Evolutionary conservation across 2,888 invertebrate genomes (phyloP).

Genomic region (Acholoe squamosa): DNA sequence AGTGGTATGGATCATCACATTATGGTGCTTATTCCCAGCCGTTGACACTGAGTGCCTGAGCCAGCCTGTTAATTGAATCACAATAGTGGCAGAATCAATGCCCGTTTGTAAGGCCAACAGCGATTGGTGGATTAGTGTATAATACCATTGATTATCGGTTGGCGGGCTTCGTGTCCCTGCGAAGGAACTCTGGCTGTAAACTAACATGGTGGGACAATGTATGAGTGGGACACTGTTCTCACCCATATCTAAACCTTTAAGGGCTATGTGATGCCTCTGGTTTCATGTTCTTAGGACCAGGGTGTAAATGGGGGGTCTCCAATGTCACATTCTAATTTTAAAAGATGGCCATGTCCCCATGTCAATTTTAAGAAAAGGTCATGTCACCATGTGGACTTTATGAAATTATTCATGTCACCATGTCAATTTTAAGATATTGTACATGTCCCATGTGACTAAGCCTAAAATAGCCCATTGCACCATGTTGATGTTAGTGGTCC

Average conservation of each 20-base stretch:
- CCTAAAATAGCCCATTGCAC: too few relatives aligned
- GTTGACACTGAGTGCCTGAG: background rate
- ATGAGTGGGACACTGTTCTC: background rate
- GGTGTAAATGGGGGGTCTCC: too few relatives aligned
- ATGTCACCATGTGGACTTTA: too few relatives aligned
- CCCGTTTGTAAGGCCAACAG: background rate
- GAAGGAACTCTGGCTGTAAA: background rate
- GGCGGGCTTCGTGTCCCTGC: background rate
- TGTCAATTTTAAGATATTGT: too few relatives aligned
- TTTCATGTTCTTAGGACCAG: too few relatives aligned
- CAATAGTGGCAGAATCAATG: background rate
- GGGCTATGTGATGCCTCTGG: too few relatives aligned
- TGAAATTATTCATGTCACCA: too few relatives aligned
- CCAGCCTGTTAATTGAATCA: background rate
- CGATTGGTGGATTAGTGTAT: conserved; percentile 9
- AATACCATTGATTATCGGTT: conserved; percentile 5
- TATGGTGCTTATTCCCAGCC: background rate
- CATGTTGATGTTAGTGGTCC: too few relatives aligned
- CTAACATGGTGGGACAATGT: background rate
- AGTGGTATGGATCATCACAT: background rate
- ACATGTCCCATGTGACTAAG: too few relatives aligned
- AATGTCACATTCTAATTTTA: too few relatives aligned
- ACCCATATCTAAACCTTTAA: background rate
- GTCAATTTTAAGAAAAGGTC: too few relatives aligned
- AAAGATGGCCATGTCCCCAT: too few relatives aligned